These are phyloP conservation scores for Phrynocephalus guinanensis DNA, from an alignment of 2,797 vertebrate genomes.

Conservation along the genomic window DNA sequence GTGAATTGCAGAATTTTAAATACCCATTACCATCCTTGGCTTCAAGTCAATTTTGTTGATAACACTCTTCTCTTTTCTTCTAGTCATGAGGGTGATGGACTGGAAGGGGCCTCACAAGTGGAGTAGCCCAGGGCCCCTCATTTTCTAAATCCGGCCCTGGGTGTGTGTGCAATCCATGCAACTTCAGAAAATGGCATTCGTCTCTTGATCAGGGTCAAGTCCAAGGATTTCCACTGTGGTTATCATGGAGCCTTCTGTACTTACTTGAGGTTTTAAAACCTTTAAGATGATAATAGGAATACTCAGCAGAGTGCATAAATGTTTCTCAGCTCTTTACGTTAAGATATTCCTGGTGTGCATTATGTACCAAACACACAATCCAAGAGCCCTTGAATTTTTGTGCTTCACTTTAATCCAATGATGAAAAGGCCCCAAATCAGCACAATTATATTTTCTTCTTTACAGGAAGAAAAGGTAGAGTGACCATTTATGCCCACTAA, in stretches of 20 bases:
- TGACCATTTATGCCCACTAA: background rate
- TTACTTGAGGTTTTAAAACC: conserved; percentile 10
- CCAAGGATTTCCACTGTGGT: conserved; percentile 9
- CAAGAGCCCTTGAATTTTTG: background rate
- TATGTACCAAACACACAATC: conserved; percentile 9
- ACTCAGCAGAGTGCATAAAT: background rate
- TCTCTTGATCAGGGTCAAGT: conserved; percentile 3
- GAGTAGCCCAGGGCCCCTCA: too few relatives aligned
- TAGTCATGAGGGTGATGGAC: too few relatives aligned
- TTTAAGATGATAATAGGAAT: conserved; percentile 25
- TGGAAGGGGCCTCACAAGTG: too few relatives aligned
- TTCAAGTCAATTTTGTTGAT: too few relatives aligned
- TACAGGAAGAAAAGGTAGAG: background rate
- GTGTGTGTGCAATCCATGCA: background rate
- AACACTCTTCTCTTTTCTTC: too few relatives aligned
- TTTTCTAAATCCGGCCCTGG: too few relatives aligned
- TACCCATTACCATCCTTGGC: too few relatives aligned
- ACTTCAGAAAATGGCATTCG: background rate
- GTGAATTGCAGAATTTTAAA: too few relatives aligned
- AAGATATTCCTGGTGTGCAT: background rate
- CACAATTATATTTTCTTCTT: conserved; percentile 18
- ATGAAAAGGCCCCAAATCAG: conserved; percentile 6
- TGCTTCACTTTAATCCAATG: conserved; percentile 19
- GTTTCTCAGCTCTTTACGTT: conserved; percentile 12
- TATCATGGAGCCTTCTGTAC: background rate